Evolutionary conservation across 2,797 vertebrate species (phyloP), one percentile per base, ranked within the genome.

Genomic region (Aselliscus stoliczkanus): DNA sequence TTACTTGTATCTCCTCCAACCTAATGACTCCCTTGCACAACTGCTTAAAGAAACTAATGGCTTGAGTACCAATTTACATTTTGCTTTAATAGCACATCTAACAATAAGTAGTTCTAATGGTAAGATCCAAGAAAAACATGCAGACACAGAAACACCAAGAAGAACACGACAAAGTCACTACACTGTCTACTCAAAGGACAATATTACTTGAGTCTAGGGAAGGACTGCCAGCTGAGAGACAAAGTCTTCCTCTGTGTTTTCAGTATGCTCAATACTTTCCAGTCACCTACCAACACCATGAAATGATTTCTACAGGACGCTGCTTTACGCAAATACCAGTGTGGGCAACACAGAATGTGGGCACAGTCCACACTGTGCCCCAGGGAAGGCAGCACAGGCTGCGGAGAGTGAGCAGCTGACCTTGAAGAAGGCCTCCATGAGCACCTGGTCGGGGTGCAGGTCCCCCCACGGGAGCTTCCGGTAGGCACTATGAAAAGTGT

Each of bases 361-460:
- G n/a, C 65, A n/a, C 4, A 2, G 27, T 39, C 31, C 70, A 69
- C 44, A n/a, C 56, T 3, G 17, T 20, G 42, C 9, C 17, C 12
- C n/a, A 21, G 25, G 27, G 44, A 50, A n/a, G 39, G 39, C 39
- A 17, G 58, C 39, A 37, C 9, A 65, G 67, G 29, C 17, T 39
- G 72, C 44, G 0, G 21, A 7, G 20, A 56, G 12, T 5, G 7
- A 18, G 5, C 0, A 90, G 90, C 98, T 98, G 97, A 99, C 99
- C 97, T 99, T 99, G 95, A 99, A 99, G 96, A 99, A 99, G 94
- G 99, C 99, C 97, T 99, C 99, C 99, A 99, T 99, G 54, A 99
- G 99, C 56, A 98, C 97, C 80, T 99, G 99, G 98, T 99, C 99
- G 1, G 99, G 99, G 96, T 99, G 98, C 97, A 99, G 98, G 88